Percentiles rank a stretch among this genome's conserved stretches.
phyloP scores from a whole-genome alignment of 2,797 vertebrate species.

The Naso thynnoides region DNA sequence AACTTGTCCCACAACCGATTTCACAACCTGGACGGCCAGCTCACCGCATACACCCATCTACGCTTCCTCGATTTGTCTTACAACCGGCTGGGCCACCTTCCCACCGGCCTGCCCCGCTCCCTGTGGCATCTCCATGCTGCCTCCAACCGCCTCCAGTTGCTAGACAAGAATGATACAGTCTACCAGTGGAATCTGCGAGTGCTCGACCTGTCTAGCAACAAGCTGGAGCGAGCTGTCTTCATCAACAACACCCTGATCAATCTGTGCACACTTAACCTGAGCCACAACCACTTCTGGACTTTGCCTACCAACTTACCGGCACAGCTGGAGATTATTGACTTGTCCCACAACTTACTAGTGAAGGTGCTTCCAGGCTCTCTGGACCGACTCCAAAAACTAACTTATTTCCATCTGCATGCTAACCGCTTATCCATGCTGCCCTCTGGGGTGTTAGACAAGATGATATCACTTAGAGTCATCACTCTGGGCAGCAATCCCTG shows the following conservation, averaged over 20 bases:
- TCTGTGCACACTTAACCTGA: constrained; percentile 91
- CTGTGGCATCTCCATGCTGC: constrained; percentile 92
- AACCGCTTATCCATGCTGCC: constrained; percentile 92
- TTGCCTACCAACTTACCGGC: constrained; percentile 95
- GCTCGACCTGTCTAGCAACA: constrained; percentile 92
- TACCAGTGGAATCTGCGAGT: constrained; percentile 95
- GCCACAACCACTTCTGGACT: constrained; percentile 95
- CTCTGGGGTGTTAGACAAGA: constrained; percentile 85
- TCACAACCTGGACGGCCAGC: constrained; percentile 88
- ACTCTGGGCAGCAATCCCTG: constrained; percentile 93
- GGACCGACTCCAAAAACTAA: constrained; percentile 86
- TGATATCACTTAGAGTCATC: constrained; percentile 85
- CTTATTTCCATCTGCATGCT: constrained; percentile 91
- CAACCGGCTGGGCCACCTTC: constrained; percentile 90
- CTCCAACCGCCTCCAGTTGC: constrained; percentile 89
- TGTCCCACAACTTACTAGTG: constrained; percentile 92
- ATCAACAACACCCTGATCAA: constrained; percentile 95
- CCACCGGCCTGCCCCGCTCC: constrained; percentile 90
- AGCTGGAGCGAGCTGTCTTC: constrained; percentile 92
- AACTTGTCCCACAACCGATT: constrained; percentile 94
- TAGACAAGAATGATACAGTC: constrained; percentile 95
- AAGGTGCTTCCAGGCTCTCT: constrained; percentile 93
- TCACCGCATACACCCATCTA: constrained; percentile 90
- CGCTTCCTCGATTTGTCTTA: constrained; percentile 92
- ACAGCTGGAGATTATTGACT: constrained; percentile 88